These are phyloP conservation scores for Ptilorrhoa leucosticta DNA, from an alignment of 2,113 vertebrate species.

Conservation along the genomic window DNA sequence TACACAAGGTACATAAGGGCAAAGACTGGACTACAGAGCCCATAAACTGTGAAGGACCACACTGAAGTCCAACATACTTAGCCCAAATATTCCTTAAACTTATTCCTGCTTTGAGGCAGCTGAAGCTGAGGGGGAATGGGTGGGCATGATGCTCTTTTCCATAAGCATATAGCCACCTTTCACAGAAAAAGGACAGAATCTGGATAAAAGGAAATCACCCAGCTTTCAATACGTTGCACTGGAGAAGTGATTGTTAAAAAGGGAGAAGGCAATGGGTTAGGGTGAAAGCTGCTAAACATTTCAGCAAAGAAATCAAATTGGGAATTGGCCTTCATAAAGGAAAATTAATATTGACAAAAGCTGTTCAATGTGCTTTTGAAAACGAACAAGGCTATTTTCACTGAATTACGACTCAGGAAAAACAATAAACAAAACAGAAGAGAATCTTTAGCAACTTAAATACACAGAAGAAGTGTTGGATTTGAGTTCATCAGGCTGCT, in stretches of 20 bases:
- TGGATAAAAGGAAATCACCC: background rate
- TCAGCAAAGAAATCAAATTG: constrained; percentile 3
- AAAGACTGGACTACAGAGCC: background rate
- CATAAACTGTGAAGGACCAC: background rate
- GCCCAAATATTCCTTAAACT: background rate
- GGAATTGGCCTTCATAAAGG: constrained; percentile 3
- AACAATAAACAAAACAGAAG: background rate
- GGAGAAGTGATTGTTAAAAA: background rate
- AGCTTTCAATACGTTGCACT: background rate
- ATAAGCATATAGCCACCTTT: background rate
- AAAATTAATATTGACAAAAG: constrained; percentile 58
- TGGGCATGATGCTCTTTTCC: background rate
- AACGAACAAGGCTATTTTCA: constrained; percentile 38
- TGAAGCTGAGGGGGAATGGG: background rate
- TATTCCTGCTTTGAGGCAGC: background rate
- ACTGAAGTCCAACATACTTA: background rate
- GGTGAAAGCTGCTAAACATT: constrained; percentile 13
- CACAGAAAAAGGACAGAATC: background rate
- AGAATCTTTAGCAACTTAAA: background rate
- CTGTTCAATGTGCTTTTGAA: background rate
- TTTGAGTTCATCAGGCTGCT: background rate
- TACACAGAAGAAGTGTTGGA: background rate
- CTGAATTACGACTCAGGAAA: constrained; percentile 50
- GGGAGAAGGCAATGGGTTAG: background rate
- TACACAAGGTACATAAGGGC: too few relatives aligned